Evolutionary conservation across 2,888 invertebrate species (phyloP), one percentile per base, ranked within the genome.

Genomic region (Muschampia plurimacula): DNA sequence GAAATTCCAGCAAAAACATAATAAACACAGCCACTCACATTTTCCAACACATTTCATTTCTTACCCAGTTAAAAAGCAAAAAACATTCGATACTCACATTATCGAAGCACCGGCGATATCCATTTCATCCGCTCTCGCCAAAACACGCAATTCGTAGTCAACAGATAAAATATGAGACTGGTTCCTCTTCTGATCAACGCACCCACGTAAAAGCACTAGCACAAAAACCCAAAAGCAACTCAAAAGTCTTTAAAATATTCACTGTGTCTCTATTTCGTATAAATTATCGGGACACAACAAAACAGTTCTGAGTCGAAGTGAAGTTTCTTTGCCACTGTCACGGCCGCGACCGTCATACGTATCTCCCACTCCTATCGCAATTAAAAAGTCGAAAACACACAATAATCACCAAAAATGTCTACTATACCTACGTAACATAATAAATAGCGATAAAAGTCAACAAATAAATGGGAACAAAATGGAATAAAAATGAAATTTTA

Each of bases 251-350:
- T 49, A 55, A 62, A 67, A 67, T 60, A 67, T 62, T 72, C 72
- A 67, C 72, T 32, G 55, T 32, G 41, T 70, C 70, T 65, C 64
- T 64, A 8, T 22, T 22, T 15, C 36, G 59, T 49, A 46, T 13
- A 41, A 63, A 63, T 15, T 28, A 68, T 22, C 57, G 49, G 55
- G 15, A 44, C 55, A 64, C 63, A 57, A 63, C 60, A 68, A 63
- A 67, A 52, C 22, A 66, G 71, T 67, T 76, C 77, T 1, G 69
- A 77, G 76, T 76, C 69, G 68, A 74, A 77, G 62, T 73, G 72
- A 69, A 67, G 82, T 80, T 80, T 77, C 79, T 78, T 79, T 69
- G 75, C 78, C 81, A 86, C 83, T 86, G 86, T 81, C 86, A 83
- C 79, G 82, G 82, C 73, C 83, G 77, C 74, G 44, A 10, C 52